Evolutionary conservation across 2,113 vertebrate species (phyloP).

Genomic region (Colius striatus): DNA sequence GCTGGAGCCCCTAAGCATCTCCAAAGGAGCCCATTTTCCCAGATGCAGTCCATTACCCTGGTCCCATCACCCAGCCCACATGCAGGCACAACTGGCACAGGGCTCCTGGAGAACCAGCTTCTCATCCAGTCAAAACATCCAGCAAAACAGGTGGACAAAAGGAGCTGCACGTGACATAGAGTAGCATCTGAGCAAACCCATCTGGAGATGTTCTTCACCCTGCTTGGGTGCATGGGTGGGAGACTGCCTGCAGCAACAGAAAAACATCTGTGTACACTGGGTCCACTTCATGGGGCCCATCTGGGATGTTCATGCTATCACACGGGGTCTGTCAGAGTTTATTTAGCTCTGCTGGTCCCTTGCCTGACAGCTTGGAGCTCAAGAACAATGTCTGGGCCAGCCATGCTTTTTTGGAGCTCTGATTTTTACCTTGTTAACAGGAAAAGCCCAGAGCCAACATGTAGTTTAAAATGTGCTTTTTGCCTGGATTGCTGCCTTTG

Average conservation of each 20-base stretch:
- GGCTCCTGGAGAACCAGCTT: rapidly evolving
- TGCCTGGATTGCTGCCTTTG: not conserved
- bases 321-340: not conserved
- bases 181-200: not conserved
- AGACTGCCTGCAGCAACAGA: not conserved
- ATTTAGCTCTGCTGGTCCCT: not conserved
- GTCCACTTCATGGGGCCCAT: not conserved
- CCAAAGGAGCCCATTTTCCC: not conserved
- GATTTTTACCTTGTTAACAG: not conserved
- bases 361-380: not conserved
- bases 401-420: not conserved
- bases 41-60: not conserved
- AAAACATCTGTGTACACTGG: not conserved
- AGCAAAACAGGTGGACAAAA: not conserved
- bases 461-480: constrained; percentile 1
- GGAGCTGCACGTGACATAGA: not conserved
- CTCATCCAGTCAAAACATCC: rapidly evolving
- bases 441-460: not conserved
- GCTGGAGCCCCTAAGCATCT: not conserved
- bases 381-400: not conserved
- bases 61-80: not conserved
- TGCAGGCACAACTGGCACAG: rapidly evolving
- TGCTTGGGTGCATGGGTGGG: not conserved
- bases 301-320: not conserved
- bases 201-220: not conserved